Base-by-base conservation (phyloP, 2,888 invertebrate genomes). In the Conchocele bisecta region DNA sequence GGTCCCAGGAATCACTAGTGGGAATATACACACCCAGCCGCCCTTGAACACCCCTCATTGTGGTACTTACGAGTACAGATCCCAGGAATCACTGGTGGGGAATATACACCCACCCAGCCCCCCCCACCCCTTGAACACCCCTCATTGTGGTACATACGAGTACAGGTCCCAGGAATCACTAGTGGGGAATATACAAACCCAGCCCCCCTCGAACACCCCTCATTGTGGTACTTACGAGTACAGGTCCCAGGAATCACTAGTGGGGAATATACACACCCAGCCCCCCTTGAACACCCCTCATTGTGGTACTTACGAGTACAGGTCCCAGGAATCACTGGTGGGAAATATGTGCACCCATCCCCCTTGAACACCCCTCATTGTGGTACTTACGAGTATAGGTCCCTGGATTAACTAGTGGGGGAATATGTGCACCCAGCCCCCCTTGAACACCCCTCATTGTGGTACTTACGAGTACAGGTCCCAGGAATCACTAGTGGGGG, bases 331-430 rank as follows among this genome's bases (percentile, higher is more conserved):
- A 90, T 97, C 96, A 73, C 95, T 94, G 24, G 96, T 95, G 22
- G 98, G 98, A 92, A 97, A 98, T 84, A 98, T 96, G 51, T 97
- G 92, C 11, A 97, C 95, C 92, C 96, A 98, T 31, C 97, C 97
- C 2, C 97, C 97, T 26, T 96, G n/a, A n/a, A n/a, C n/a, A n/a
- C n/a, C n/a, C n/a, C n/a, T n/a, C n/a, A n/a, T n/a, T n/a, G n/a
- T n/a, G n/a, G n/a, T n/a, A n/a, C n/a, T n/a, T n/a, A n/a, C n/a
- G n/a, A n/a, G n/a, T n/a, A n/a, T n/a, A n/a, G n/a, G n/a, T n/a
- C n/a, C n/a, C n/a, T n/a, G n/a, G n/a, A n/a, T n/a, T n/a, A n/a
- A n/a, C n/a, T n/a, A n/a, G n/a, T n/a, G n/a, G n/a, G n/a, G n/a
- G n/a, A n/a, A n/a, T n/a, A n/a, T n/a, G n/a, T n/a, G n/a, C n/a